Base-by-base conservation (phyloP, 2,888 invertebrate species). In the Reticulitermes lucifugus region DNA sequence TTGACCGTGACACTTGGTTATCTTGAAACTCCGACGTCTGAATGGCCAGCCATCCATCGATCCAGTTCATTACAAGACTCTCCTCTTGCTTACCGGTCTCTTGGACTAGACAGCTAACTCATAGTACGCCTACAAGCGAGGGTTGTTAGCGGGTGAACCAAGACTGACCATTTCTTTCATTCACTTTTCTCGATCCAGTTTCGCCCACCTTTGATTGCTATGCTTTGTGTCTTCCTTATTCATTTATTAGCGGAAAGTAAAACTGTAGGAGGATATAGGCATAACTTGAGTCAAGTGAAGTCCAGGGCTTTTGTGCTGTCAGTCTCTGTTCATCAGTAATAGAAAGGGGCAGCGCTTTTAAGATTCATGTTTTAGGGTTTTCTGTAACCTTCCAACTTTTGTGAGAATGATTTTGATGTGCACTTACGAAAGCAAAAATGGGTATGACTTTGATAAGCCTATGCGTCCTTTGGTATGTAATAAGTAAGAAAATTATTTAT, bases 11-110 rank as follows among this genome's bases (percentile, higher is more conserved):
- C 77, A 46, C 77, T 18, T 18, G 18, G 29, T 18, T 18, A 18
- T 55, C 46, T 12, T 46, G 10, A 6, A 46, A 12, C 46, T 46
- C 46, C 18, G 75, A 75, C 21, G 75, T 75, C 77, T n/a, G 77
- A 46, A 7, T 22, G 51, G 46, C 22, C 77, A n/a, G 77, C 7
- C 77, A n/a, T 77, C 77, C n/a, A 77, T 77, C 77, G 77, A 77
- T 77, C 46, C 77, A 77, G 46, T 77, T 77, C 77, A 46, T 77
- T 77, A 77, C n/a, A 77, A 77, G 77, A 21, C 12, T 14, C 3
- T 35, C 35, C 35, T 51, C 51, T 51, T 51, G 51, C 14, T 1
- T 51, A 0, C 14, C 51, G 9, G 51, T 51, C 51, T 18, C 18
- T 55, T 55, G 18, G 18, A 18, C 55, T 55, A 18, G 55, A 55